Evolutionary conservation across 2,888 invertebrate genomes (phyloP).

Genomic region (Harpalus rubripes): DNA sequence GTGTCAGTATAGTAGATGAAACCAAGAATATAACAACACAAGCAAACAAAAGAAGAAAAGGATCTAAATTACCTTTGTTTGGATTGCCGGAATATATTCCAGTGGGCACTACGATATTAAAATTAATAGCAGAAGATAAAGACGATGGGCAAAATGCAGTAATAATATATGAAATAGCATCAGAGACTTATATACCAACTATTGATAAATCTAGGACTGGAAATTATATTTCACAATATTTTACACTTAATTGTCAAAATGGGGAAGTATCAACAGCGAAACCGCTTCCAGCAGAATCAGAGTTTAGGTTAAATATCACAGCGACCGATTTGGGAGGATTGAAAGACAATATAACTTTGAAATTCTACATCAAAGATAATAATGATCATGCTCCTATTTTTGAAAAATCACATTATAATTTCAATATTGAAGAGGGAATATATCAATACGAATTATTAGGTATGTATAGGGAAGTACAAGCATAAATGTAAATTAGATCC

Average conservation of each 20-base stretch:
- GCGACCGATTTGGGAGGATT: constrained; percentile 88
- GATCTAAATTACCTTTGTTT: constrained; percentile 80
- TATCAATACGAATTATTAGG: constrained; percentile 87
- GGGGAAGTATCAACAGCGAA: constrained; percentile 88
- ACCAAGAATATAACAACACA: constrained; percentile 29
- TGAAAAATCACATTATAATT: constrained; percentile 89
- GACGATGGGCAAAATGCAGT: constrained; percentile 86
- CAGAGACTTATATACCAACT: constrained; percentile 83
- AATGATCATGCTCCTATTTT: constrained; percentile 93
- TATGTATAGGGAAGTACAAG: not conserved
- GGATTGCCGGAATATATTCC: constrained; percentile 86
- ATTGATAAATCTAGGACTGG: constrained; percentile 77
- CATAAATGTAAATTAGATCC: too few relatives aligned
- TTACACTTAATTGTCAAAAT: constrained; percentile 86
- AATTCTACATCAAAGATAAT: constrained; percentile 87
- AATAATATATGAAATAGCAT: constrained; percentile 85
- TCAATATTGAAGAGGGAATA: constrained; percentile 85
- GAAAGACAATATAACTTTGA: constrained; percentile 84
- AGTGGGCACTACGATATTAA: constrained; percentile 84
- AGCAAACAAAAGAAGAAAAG: constrained; percentile 46
- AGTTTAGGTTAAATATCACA: constrained; percentile 86
- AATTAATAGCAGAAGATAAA: constrained; percentile 85
- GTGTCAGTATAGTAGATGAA: constrained; percentile 78
- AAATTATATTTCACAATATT: constrained; percentile 83
- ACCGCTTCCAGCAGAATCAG: constrained; percentile 86